phyloP scores from a whole-genome alignment of 2,113 vertebrate genomes.

The Anolis carolinensis region DNA sequence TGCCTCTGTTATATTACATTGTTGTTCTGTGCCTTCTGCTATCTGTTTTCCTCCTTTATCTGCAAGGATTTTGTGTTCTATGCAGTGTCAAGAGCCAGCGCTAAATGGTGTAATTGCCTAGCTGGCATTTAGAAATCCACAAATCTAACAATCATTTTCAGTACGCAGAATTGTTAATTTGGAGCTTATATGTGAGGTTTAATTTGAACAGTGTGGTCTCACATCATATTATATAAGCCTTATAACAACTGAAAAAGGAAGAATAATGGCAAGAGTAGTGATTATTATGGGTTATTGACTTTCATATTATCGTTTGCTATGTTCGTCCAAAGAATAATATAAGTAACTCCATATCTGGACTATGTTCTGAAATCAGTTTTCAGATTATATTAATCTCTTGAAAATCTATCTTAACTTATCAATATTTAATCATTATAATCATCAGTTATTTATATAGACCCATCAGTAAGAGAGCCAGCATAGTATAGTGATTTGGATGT shows the following conservation, averaged over 20 bases:
- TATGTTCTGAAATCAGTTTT: background rate
- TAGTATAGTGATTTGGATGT: too few species aligned
- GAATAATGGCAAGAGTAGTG: background rate
- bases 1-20: too few species aligned
- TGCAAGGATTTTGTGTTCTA: background rate
- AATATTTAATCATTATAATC: background rate
- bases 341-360: background rate
- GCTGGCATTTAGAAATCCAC: background rate
- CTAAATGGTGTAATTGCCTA: background rate
- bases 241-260: background rate
- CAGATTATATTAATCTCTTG: background rate
- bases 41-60: background rate
- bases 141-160: background rate
- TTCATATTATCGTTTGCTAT: background rate
- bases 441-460: too few species aligned
- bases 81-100: background rate
- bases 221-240: background rate
- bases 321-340: background rate
- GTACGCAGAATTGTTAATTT: slow-evolving; percentile 4
- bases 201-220: background rate
- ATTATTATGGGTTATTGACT: background rate
- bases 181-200: background rate
- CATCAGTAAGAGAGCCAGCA: too few species aligned
- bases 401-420: background rate
- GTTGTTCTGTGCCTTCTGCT: background rate